Evolutionary conservation across 2,888 invertebrate genomes (phyloP).

Genomic region (Glyphotaelius pellucidus): DNA sequence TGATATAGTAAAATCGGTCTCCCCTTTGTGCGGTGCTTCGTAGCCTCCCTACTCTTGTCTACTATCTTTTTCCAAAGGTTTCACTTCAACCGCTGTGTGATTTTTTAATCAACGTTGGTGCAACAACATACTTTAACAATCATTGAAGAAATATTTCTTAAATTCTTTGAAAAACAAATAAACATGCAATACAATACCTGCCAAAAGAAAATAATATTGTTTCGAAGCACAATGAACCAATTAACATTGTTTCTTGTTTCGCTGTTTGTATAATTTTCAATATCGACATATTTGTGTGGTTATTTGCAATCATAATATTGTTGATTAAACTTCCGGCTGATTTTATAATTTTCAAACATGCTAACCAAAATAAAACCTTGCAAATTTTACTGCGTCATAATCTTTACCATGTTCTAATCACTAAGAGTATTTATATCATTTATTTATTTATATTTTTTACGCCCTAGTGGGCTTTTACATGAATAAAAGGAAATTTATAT

Average conservation of each 20-base stretch:
- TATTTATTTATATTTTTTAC: too few species aligned
- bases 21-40: too few species aligned
- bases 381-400: not conserved
- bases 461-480: too few species aligned
- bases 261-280: not conserved
- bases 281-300: not conserved
- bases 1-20: too few species aligned
- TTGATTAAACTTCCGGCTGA: not conserved
- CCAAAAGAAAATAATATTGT: not conserved
- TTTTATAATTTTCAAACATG: not conserved
- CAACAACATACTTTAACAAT: too few species aligned
- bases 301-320: not conserved
- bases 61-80: too few species aligned
- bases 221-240: not conserved
- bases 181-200: not conserved
- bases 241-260: too few species aligned
- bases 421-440: too few species aligned
- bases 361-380: not conserved
- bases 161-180: not conserved
- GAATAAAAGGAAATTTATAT: too few species aligned
- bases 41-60: too few species aligned
- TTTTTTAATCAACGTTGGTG: too few species aligned
- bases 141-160: not conserved
- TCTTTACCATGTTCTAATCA: not conserved
- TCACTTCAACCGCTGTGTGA: too few species aligned